Evolutionary conservation across 2,888 invertebrate genomes (phyloP).

Genomic region (Unio pictorum): DNA sequence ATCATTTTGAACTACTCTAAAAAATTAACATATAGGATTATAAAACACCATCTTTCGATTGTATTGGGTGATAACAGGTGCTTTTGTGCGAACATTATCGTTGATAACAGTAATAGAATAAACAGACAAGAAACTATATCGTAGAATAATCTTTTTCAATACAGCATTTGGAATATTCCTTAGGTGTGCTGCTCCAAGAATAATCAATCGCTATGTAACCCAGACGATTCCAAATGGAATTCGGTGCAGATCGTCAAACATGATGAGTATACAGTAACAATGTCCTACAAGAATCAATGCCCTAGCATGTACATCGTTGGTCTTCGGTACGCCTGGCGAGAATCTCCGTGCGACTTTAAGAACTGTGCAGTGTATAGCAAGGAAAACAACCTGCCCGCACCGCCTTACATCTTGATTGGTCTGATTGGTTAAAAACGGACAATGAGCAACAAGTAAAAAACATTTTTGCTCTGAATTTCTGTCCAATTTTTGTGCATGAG

Average conservation of each 20-base stretch:
- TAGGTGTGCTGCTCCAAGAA: slow-evolving; percentile 37
- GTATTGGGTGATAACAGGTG: too few species aligned
- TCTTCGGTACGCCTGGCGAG: slow-evolving; percentile 49
- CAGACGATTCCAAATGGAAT: slow-evolving; percentile 36
- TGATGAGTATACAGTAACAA: slow-evolving; percentile 22
- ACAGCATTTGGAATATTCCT: too few species aligned
- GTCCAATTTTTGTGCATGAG: too few species aligned
- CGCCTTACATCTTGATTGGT: slow-evolving; percentile 34
- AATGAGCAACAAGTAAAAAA: not conserved
- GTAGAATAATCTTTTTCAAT: too few species aligned
- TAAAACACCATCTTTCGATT: too few species aligned
- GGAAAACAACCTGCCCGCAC: slow-evolving; percentile 42
- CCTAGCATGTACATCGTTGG: slow-evolving; percentile 32
- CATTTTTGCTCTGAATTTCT: not conserved
- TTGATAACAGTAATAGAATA: too few species aligned
- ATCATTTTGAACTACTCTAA: too few species aligned
- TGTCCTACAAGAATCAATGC: slow-evolving; percentile 33
- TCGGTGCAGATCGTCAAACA: slow-evolving; percentile 32
- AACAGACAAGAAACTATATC: too few species aligned
- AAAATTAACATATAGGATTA: too few species aligned
- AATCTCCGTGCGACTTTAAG: slow-evolving; percentile 53
- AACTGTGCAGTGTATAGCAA: slow-evolving; percentile 47
- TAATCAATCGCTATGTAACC: slow-evolving; percentile 30
- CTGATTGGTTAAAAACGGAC: slow-evolving; percentile 9
- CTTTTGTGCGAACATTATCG: too few species aligned